Percentiles rank a stretch among this genome's conserved stretches.
Evolutionary conservation across 2,888 invertebrate species (phyloP).

Genomic region (Prenolepis imparis): DNA sequence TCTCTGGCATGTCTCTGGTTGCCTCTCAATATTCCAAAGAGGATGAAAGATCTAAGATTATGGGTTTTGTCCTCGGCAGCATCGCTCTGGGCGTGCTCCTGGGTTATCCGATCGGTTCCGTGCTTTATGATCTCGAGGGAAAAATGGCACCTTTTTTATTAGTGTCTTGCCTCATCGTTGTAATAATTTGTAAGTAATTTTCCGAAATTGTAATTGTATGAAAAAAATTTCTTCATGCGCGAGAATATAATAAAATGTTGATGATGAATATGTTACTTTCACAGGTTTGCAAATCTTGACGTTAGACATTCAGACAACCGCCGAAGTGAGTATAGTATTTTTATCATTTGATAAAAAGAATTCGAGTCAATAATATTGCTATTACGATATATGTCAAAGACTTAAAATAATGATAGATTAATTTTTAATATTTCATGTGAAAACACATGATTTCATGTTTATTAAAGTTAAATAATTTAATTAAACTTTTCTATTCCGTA

Average conservation of each 20-base stretch:
- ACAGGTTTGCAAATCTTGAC: slow-evolving; percentile 80
- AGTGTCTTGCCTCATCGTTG: slow-evolving; percentile 88
- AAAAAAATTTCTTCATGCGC: neutral
- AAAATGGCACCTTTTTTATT: slow-evolving; percentile 92
- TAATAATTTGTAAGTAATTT: slow-evolving; percentile 82
- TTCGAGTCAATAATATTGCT: neutral
- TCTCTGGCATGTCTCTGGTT: slow-evolving; percentile 93
- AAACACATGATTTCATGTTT: neutral
- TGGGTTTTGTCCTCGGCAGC: slow-evolving; percentile 94
- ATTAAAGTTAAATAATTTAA: neutral
- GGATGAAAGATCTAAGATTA: slow-evolving; percentile 89
- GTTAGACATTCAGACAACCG: slow-evolving; percentile 81
- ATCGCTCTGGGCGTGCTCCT: slow-evolving; percentile 93
- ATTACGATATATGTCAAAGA: slow-evolving; percentile 3
- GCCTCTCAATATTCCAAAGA: slow-evolving; percentile 88
- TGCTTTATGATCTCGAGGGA: slow-evolving; percentile 92
- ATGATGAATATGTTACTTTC: slow-evolving; percentile 9
- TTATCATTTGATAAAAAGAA: neutral
- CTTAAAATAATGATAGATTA: neutral
- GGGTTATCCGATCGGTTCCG: slow-evolving; percentile 94
- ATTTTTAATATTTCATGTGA: neutral
- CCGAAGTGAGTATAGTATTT: slow-evolving; percentile 68
- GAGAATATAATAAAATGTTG: neutral
- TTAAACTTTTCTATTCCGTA: neutral
- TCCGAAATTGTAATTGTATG: neutral